Evolutionary conservation across 2,113 vertebrate genomes (phyloP), one percentile per base, ranked within the genome.

Genomic region (Cavia porcellus): DNA sequence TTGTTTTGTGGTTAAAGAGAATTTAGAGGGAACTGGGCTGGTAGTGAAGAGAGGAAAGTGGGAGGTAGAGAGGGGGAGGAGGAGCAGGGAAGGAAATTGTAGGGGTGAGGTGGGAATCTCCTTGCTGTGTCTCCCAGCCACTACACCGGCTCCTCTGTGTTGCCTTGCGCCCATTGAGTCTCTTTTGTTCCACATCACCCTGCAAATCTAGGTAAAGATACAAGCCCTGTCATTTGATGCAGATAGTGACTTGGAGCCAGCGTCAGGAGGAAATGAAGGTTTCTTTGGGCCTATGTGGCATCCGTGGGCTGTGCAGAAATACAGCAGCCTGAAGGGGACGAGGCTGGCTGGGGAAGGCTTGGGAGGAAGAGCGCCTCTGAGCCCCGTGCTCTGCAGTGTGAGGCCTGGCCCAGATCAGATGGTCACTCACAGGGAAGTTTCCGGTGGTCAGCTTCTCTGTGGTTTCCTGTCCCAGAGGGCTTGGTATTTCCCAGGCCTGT

Each of bases 1-100:
- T 95, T 93, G 79, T 97, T 94, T 45, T 95, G 95, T 96, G 92
- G 72, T 72, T 57, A 70, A 66, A 75, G 94, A 74, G 94, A 82
- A 80, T 93, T 86, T 85, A 50, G 62, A 66, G 47, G 32, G 45
- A 14, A 13, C 14, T 0, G 11, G 42, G 9, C 70, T 66, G 17
- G 45, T 30, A 61, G 86, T 64, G 52, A 92, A 87, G 93, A 83
- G 19, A 96, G 64, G 42, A 55, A 42, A 38, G 15, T 68, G 25
- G 79, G 75, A 96, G 72, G 64, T 52, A 7, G 72, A 42, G 15
- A 59, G 12, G 35, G 20, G 57, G 62, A 75, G 70, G 42, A 82
- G 70, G 70, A 55, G 13, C 45, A 83, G 45, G 42, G 38, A 42
- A 70, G 85, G 52, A 47, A 50, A 32, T 32, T 77, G 79, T 22